These are phyloP conservation scores for Bellardia pandia DNA, from an alignment of 2,888 invertebrate genomes.

Conservation along the genomic window DNA sequence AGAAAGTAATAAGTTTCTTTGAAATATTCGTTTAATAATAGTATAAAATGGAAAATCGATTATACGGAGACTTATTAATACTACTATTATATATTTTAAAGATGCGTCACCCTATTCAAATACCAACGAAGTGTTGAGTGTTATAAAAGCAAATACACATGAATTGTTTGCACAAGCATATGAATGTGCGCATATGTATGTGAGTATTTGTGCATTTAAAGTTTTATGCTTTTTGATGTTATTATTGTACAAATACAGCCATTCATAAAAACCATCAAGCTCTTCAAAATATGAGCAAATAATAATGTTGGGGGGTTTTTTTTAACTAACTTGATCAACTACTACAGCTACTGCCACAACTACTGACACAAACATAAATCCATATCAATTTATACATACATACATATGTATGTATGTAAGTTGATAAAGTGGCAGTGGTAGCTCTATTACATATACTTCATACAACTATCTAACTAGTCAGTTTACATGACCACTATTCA, in stretches of 20 bases:
- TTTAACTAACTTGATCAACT: constrained; percentile 20
- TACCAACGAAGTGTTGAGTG: neutral
- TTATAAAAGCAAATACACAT: constrained; percentile 18
- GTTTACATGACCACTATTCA: constrained; percentile 49
- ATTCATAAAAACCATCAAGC: neutral
- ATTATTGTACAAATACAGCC: constrained; percentile 16
- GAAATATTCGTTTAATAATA: too few relatives aligned
- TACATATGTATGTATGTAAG: neutral
- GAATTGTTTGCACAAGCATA: constrained; percentile 17
- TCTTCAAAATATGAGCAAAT: constrained; percentile 39
- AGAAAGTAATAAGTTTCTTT: too few relatives aligned
- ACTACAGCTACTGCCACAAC: neutral
- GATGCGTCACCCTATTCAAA: neutral
- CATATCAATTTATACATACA: neutral
- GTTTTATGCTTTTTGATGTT: constrained; percentile 9
- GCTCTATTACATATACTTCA: neutral
- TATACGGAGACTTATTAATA: too few relatives aligned
- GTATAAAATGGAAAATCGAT: too few relatives aligned
- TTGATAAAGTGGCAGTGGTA: neutral
- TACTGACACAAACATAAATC: neutral
- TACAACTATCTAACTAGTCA: neutral
- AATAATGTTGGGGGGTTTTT: constrained; percentile 9
- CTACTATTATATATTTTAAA: too few relatives aligned
- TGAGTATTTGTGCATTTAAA: constrained; percentile 16
- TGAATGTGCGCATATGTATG: neutral